Evolutionary conservation across 2,797 vertebrate genomes (phyloP).

Genomic region (Thunnus albacares): DNA sequence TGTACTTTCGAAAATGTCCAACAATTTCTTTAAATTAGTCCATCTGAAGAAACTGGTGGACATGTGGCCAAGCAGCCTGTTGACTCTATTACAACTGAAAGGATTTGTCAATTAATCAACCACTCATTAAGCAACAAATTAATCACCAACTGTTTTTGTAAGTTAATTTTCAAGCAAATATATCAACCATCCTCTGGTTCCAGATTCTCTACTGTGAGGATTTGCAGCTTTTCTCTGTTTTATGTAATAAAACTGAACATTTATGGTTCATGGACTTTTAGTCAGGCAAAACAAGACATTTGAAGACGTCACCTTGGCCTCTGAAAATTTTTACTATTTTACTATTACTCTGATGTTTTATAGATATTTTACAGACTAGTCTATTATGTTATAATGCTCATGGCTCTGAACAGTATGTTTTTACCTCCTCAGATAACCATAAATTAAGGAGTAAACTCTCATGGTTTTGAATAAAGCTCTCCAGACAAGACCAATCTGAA

Average conservation of each 20-base stretch:
- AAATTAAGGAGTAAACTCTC: conserved; percentile 25
- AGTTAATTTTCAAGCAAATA: not conserved
- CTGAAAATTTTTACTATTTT: too few species aligned
- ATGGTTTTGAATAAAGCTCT: conserved; percentile 14
- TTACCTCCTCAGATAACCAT: conserved; percentile 1
- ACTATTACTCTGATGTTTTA: not conserved
- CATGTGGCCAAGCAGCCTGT: not conserved
- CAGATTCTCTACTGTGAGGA: not conserved
- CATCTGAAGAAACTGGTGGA: not conserved
- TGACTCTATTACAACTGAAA: too few species aligned
- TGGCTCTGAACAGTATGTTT: conserved; percentile 16
- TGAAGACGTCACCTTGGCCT: not conserved
- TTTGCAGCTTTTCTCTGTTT: not conserved
- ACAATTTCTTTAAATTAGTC: not conserved
- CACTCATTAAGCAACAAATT: not conserved
- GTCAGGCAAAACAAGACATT: not conserved
- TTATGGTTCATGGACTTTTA: not conserved
- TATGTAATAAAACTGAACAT: not conserved
- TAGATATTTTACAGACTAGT: not conserved
- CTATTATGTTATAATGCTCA: not conserved
- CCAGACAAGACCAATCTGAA: conserved; percentile 30
- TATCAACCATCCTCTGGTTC: not conserved
- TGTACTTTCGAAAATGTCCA: not conserved
- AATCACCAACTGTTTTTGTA: conserved; percentile 3
- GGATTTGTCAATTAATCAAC: too few species aligned